Percentiles rank a stretch among this genome's conserved stretches.
phyloP scores from a whole-genome alignment of 92 coral and sea anemone genomes.

The Porites divaricata region DNA sequence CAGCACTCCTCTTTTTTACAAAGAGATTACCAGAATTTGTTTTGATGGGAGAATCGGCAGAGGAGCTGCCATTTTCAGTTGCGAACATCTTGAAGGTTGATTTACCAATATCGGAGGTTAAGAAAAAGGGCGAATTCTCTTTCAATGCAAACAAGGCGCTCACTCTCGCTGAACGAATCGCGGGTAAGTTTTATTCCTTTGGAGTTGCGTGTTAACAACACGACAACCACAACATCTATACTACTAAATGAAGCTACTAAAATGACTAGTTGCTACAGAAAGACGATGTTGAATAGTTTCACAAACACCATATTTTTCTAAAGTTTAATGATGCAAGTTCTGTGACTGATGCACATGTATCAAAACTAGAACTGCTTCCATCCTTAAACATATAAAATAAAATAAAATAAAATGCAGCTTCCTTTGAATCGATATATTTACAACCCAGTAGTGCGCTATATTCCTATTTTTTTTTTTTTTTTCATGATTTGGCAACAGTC shows the following conservation, averaged over 20 bases:
- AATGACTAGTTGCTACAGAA: too few species aligned
- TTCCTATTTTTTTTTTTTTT: too few species aligned
- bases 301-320: background rate
- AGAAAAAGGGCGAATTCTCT: constrained; percentile 27
- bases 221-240: too few species aligned
- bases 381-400: too few species aligned
- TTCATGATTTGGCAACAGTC: too few species aligned
- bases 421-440: too few species aligned
- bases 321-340: too few species aligned
- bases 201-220: too few species aligned
- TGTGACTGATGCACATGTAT: too few species aligned
- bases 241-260: background rate
- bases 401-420: too few species aligned
- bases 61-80: constrained; percentile 56
- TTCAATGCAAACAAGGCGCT: constrained; percentile 61
- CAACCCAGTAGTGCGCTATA: too few species aligned
- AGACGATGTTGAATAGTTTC: constrained; percentile 2
- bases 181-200: constrained; percentile 63
- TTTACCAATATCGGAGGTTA: background rate
- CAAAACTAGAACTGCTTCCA: too few species aligned
- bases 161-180: constrained; percentile 87
- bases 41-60: constrained; percentile 45
- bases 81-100: constrained; percentile 65
- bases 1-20: background rate
- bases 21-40: background rate